These are phyloP conservation scores for Caenorhabditis sp. DNA, from an alignment of 2,888 invertebrate genomes.

Conservation along the genomic window DNA sequence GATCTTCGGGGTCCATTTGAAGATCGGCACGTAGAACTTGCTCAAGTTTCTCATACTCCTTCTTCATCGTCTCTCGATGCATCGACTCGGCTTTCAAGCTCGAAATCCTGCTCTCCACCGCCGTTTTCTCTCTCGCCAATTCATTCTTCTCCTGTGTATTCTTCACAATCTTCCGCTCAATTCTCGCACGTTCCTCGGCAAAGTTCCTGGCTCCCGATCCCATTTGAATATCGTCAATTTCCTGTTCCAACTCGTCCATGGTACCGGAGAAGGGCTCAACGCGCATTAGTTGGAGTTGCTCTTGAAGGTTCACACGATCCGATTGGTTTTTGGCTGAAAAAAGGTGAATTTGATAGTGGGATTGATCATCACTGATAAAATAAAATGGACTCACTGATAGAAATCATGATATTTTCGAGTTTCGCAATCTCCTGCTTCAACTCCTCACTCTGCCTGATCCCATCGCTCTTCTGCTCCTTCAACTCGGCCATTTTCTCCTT, in stretches of 20 bases:
- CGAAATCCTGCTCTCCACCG: slow-evolving; percentile 27
- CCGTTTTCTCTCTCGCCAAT: slow-evolving; percentile 18
- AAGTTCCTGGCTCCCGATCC: slow-evolving; percentile 18
- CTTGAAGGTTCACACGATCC: slow-evolving; percentile 61
- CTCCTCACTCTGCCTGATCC: slow-evolving; percentile 26
- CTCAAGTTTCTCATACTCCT: slow-evolving; percentile 28
- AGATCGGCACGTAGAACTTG: slow-evolving; percentile 14
- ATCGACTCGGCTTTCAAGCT: slow-evolving; percentile 43
- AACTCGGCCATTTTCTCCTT: slow-evolving; percentile 11
- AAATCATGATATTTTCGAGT: slow-evolving; percentile 25
- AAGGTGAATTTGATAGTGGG: no score
- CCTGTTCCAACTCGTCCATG: slow-evolving; percentile 45
- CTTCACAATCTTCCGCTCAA: slow-evolving; percentile 22
- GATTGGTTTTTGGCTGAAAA: slow-evolving; percentile 51
- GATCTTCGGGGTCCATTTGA: slow-evolving; percentile 5
- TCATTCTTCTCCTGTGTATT: slow-evolving; percentile 39
- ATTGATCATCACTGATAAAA: slow-evolving; percentile 9
- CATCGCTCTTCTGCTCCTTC: slow-evolving; percentile 28
- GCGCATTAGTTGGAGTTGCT: slow-evolving; percentile 60
- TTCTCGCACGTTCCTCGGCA: slow-evolving; percentile 21
- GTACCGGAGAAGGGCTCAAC: slow-evolving; percentile 64
- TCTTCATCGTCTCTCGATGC: slow-evolving; percentile 28
- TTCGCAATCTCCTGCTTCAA: slow-evolving; percentile 34
- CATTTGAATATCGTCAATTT: slow-evolving; percentile 41
- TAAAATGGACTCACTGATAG: slow-evolving; percentile 25